phyloP scores from a whole-genome alignment of 2,797 vertebrate species.

The Notoglanidium macrostoma region DNA sequence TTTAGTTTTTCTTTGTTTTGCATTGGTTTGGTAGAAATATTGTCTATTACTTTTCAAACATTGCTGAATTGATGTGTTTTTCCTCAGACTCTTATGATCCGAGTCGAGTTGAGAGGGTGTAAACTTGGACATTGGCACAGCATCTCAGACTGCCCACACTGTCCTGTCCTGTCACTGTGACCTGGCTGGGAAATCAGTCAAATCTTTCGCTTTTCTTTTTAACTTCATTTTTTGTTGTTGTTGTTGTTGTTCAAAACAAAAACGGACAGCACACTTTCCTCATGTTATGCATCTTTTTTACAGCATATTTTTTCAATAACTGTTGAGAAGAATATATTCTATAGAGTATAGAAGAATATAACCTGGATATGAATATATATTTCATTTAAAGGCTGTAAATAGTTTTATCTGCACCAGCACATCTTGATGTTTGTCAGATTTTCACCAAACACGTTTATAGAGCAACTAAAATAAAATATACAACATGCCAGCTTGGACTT shows the following conservation, averaged over 20 bases:
- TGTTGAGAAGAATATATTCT: background rate
- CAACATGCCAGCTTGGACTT: conserved; percentile 76
- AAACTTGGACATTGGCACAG: conserved; percentile 64
- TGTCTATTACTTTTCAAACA: background rate
- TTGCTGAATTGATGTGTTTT: conserved; percentile 27
- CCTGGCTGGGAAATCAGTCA: conserved; percentile 39
- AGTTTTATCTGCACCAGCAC: conserved; percentile 55
- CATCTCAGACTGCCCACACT: conserved; percentile 52
- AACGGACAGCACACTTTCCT: conserved; percentile 21
- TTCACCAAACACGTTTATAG: conserved; percentile 42
- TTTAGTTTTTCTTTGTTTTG: background rate
- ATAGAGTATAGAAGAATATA: background rate
- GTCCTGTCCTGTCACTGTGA: conserved; percentile 56
- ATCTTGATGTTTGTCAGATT: conserved; percentile 43
- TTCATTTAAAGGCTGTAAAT: conserved; percentile 39
- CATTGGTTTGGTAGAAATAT: background rate
- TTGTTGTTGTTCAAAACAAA: conserved; percentile 30
- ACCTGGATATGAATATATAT: conserved; percentile 5
- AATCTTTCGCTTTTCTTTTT: conserved; percentile 48
- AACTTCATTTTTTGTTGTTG: background rate
- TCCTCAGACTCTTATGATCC: conserved; percentile 87
- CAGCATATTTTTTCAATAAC: conserved; percentile 3
- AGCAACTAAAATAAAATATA: conserved; percentile 35
- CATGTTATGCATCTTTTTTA: conserved; percentile 25
- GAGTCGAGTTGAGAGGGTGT: conserved; percentile 94